These are phyloP conservation scores for Diploptera punctata DNA, from an alignment of 2,888 invertebrate species.

Conservation along the genomic window DNA sequence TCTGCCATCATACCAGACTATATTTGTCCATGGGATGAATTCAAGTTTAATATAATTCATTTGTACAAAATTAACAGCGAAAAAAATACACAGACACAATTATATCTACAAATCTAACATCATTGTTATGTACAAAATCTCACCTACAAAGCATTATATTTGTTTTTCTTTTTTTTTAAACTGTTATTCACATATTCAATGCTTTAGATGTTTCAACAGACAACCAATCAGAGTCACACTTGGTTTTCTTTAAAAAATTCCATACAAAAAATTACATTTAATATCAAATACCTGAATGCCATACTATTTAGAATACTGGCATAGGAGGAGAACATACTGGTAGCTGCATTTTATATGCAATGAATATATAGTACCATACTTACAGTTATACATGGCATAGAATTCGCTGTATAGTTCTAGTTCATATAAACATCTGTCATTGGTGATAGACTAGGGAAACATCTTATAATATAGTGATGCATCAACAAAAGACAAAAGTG, in stretches of 20 bases:
- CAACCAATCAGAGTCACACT: slow-evolving; percentile 6
- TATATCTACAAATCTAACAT: neutral
- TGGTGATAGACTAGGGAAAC: slow-evolving; percentile 39
- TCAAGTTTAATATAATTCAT: neutral
- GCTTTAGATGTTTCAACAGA: neutral
- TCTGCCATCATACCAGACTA: too few species aligned
- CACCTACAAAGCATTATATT: neutral
- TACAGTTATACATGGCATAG: neutral
- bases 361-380: neutral
- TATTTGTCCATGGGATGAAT: too few species aligned
- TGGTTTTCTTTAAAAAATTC: slow-evolving; percentile 4
- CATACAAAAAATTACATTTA: slow-evolving; percentile 9
- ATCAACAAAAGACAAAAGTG: slow-evolving; percentile 17
- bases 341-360: neutral
- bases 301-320: slow-evolving; percentile 23
- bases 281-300: slow-evolving; percentile 13
- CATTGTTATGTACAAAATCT: slow-evolving; percentile 16
- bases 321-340: slow-evolving; percentile 4
- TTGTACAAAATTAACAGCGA: neutral
- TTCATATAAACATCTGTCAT: neutral
- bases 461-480: slow-evolving; percentile 24
- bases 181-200: slow-evolving; percentile 11
- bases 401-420: neutral
- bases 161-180: neutral
- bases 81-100: slow-evolving; percentile 4